These are phyloP conservation scores for Pseudorasbora parva DNA, from an alignment of 2,113 vertebrate genomes.

Conservation along the genomic window DNA sequence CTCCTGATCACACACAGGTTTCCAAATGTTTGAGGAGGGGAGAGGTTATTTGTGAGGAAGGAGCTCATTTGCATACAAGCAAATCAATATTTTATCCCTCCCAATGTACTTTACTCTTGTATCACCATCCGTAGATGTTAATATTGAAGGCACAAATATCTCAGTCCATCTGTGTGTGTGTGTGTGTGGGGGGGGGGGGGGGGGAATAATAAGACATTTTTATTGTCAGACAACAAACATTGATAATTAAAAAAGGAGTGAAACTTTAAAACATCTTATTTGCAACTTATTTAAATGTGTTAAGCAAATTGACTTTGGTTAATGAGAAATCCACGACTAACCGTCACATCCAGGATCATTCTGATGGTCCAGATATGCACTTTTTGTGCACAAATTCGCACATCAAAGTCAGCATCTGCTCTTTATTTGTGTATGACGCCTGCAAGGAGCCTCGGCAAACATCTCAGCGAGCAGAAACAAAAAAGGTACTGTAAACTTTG, in stretches of 20 bases:
- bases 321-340: slow-evolving; percentile 48
- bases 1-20: slow-evolving; percentile 44
- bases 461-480: slow-evolving; percentile 57
- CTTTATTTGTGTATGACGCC: slow-evolving; percentile 65
- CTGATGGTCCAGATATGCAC: slow-evolving; percentile 34
- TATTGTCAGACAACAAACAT: neutral
- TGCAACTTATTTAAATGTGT: neutral
- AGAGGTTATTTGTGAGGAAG: slow-evolving; percentile 29
- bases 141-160: neutral
- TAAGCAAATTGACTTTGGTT: slow-evolving; percentile 58
- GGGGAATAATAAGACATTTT: neutral
- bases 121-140: neutral
- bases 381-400: slow-evolving; percentile 16
- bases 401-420: slow-evolving; percentile 65
- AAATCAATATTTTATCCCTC: slow-evolving; percentile 39
- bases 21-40: slow-evolving; percentile 54
- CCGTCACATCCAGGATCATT: slow-evolving; percentile 42
- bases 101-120: neutral
- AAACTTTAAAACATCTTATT: neutral
- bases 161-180: neutral
- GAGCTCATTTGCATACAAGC: slow-evolving; percentile 39
- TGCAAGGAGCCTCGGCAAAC: slow-evolving; percentile 68
- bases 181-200: too few species aligned
- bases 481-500: slow-evolving; percentile 74
- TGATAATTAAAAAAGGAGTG: neutral